phyloP scores from a whole-genome alignment of 2,888 invertebrate genomes.

The Tetragonisca angustula region DNA sequence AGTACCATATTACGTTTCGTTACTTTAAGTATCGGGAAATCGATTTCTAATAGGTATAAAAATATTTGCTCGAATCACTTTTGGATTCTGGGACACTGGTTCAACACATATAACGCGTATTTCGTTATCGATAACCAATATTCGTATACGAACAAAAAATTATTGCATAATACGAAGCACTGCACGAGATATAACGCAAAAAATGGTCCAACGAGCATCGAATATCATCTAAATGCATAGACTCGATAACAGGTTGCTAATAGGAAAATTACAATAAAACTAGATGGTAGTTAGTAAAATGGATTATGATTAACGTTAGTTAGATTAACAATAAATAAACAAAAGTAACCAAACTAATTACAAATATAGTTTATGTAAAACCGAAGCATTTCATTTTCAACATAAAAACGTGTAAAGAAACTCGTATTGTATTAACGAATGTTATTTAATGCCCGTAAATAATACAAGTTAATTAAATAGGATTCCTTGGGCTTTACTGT shows the following conservation, averaged over 20 bases:
- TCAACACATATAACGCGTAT: background rate
- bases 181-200: background rate
- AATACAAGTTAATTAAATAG: slow-evolving; percentile 19
- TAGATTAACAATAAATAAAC: background rate
- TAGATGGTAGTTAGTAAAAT: background rate
- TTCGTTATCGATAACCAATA: slow-evolving; percentile 22
- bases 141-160: slow-evolving; percentile 16
- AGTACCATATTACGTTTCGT: background rate
- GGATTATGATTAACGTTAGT: background rate
- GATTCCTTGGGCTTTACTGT: slow-evolving; percentile 1
- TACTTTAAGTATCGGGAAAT: slow-evolving; percentile 28
- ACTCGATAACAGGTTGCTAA: background rate
- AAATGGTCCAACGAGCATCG: background rate
- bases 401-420: background rate
- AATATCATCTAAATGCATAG: background rate
- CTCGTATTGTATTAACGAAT: background rate
- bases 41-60: slow-evolving; percentile 24
- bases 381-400: background rate
- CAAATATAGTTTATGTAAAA: background rate
- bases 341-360: background rate
- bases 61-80: slow-evolving; percentile 10
- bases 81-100: background rate
- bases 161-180: background rate
- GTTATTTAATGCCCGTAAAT: slow-evolving; percentile 3
- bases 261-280: background rate